Evolutionary conservation across 2,888 invertebrate genomes (phyloP).

Genomic region (Dynastes hyllus): DNA sequence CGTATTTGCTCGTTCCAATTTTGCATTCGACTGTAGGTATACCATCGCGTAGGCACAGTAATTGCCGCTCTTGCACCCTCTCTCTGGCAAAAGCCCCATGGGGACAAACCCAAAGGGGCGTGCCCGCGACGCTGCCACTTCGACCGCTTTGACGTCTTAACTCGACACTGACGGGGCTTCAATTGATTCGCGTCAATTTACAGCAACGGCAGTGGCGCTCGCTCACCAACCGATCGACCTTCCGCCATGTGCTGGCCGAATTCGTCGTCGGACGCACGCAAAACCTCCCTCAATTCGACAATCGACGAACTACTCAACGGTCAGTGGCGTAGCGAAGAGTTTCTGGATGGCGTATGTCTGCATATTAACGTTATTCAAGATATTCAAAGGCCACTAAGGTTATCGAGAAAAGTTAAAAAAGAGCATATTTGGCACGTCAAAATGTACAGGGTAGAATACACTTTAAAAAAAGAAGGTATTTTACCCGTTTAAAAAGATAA

Average conservation of each 20-base stretch:
- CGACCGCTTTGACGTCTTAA: conserved; percentile 57
- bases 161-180: conserved; percentile 62
- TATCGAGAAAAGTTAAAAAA: too few species aligned
- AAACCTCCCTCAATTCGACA: conserved; percentile 33
- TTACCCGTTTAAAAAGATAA: too few species aligned
- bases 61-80: conserved; percentile 7
- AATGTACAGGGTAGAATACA: too few species aligned
- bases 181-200: conserved; percentile 65
- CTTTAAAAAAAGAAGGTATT: too few species aligned
- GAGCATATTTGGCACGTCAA: too few species aligned
- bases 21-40: background rate
- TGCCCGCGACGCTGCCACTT: conserved; percentile 47
- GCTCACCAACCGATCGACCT: background rate
- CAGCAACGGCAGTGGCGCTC: conserved; percentile 36
- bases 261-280: conserved; percentile 51
- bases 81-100: too few species aligned
- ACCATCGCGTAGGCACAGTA: background rate
- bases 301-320: conserved; percentile 19
- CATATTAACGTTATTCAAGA: too few species aligned
- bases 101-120: too few species aligned
- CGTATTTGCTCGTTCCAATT: background rate
- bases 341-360: too few species aligned
- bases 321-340: conserved; percentile 11
- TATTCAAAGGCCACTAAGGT: too few species aligned
- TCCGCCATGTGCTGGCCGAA: conserved; percentile 26